Evolutionary conservation across 2,888 invertebrate species (phyloP).

Genomic region (Gortyna flavago): DNA sequence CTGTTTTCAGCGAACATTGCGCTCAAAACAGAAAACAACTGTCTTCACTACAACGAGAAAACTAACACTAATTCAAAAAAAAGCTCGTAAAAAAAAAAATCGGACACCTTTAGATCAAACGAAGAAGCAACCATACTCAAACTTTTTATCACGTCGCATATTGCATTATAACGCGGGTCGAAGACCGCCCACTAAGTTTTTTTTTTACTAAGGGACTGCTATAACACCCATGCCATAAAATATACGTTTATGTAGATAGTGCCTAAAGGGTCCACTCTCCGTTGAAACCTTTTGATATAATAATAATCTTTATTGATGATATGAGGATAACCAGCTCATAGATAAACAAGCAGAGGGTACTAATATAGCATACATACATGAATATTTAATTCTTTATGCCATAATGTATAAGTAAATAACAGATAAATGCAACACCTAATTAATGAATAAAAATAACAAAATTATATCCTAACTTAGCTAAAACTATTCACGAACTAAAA

Average conservation of each 20-base stretch:
- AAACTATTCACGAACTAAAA: too few relatives aligned
- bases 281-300: slow-evolving; percentile 34
- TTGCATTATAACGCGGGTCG: slow-evolving; percentile 28
- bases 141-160: slow-evolving; percentile 34
- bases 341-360: slow-evolving; percentile 8
- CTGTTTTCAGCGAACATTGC: too few relatives aligned
- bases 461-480: too few relatives aligned
- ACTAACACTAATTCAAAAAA: background rate
- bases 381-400: background rate
- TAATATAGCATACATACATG: slow-evolving; percentile 13
- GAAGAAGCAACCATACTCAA: background rate
- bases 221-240: slow-evolving; percentile 31
- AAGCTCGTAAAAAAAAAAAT: background rate
- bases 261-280: slow-evolving; percentile 6
- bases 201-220: slow-evolving; percentile 36
- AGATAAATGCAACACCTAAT: too few relatives aligned
- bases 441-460: too few relatives aligned
- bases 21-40: background rate
- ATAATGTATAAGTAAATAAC: too few relatives aligned
- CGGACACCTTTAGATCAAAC: slow-evolving; percentile 22
- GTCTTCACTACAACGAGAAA: background rate
- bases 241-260: slow-evolving; percentile 27
- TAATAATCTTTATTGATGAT: too few relatives aligned
- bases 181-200: slow-evolving; percentile 27
- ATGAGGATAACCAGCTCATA: background rate